These are phyloP conservation scores for Nymphalis polychloros DNA, from an alignment of 2,888 invertebrate genomes.

Conservation along the genomic window DNA sequence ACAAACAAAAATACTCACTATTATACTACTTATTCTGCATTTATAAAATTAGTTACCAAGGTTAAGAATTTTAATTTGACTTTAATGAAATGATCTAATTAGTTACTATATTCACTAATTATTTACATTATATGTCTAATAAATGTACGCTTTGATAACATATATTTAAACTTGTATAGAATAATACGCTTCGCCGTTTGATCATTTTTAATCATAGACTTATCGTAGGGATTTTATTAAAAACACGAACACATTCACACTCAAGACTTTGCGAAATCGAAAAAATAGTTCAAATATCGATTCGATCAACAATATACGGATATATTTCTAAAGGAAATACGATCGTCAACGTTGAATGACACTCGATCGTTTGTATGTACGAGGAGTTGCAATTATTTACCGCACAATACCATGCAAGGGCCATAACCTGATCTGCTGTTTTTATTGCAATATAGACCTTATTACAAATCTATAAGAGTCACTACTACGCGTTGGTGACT, in stretches of 20 bases:
- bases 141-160: too few species aligned
- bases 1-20: too few species aligned
- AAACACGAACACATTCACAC: background rate
- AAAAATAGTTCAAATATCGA: constrained; percentile 13
- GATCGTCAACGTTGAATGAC: constrained; percentile 16
- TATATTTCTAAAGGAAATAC: constrained; percentile 12
- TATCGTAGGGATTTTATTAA: background rate
- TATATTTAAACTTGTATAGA: too few species aligned
- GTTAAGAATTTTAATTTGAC: too few species aligned
- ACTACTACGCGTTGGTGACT: constrained; percentile 1
- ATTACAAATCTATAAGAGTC: background rate
- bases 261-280: too few species aligned
- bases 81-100: too few species aligned
- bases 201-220: too few species aligned
- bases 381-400: constrained; percentile 32
- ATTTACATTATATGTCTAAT: too few species aligned
- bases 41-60: too few species aligned
- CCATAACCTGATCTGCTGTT: background rate
- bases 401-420: constrained; percentile 19
- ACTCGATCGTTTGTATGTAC: constrained; percentile 25
- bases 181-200: too few species aligned
- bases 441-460: background rate
- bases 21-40: too few species aligned
- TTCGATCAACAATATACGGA: constrained; percentile 19
- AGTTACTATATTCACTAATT: too few species aligned